Evolutionary conservation across 1,140 invertebrate genomes (phyloP).

Genomic region (Carposina sasakii): DNA sequence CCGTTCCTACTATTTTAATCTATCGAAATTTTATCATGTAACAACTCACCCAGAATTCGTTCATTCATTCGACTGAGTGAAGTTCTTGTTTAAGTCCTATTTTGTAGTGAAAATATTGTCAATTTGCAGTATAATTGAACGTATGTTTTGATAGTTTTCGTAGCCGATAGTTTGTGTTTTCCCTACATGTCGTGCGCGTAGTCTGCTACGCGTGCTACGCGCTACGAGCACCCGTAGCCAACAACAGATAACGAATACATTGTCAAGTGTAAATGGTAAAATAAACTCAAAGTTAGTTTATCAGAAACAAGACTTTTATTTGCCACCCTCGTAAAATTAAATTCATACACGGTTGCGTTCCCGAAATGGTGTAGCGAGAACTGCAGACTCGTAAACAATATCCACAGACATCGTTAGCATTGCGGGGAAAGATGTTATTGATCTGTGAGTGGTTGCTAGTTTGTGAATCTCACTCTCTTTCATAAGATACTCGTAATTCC

Average conservation of each 20-base stretch:
- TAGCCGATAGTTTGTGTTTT: slow-evolving; percentile 31
- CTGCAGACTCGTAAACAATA: too few species aligned
- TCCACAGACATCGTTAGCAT: too few species aligned
- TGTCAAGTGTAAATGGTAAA: slow-evolving; percentile 75
- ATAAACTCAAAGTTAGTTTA: slow-evolving; percentile 75
- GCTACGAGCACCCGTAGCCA: slow-evolving; percentile 63
- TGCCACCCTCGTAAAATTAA: slow-evolving; percentile 17
- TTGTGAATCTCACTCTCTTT: too few species aligned
- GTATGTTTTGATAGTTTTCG: slow-evolving; percentile 15
- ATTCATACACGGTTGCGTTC: too few species aligned
- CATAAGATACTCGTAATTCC: too few species aligned
- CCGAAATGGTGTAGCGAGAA: too few species aligned
- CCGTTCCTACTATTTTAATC: slow-evolving; percentile 68
- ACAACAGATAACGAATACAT: slow-evolving; percentile 72
- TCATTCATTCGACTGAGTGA: too few species aligned
- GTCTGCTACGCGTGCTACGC: slow-evolving; percentile 51
- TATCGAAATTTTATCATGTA: slow-evolving; percentile 56
- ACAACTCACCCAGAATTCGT: too few species aligned
- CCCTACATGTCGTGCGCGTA: slow-evolving; percentile 49
- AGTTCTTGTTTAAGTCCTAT: too few species aligned
- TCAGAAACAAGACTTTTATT: slow-evolving; percentile 69
- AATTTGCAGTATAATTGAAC: slow-evolving; percentile 8
- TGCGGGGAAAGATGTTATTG: too few species aligned
- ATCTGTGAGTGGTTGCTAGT: too few species aligned
- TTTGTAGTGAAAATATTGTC: too few species aligned